Percentiles rank a stretch among this genome's conserved stretches.
Conservation (phyloP, 2,113 vertebrate genomes). For the Epinephelus lanceolatus region DNA sequence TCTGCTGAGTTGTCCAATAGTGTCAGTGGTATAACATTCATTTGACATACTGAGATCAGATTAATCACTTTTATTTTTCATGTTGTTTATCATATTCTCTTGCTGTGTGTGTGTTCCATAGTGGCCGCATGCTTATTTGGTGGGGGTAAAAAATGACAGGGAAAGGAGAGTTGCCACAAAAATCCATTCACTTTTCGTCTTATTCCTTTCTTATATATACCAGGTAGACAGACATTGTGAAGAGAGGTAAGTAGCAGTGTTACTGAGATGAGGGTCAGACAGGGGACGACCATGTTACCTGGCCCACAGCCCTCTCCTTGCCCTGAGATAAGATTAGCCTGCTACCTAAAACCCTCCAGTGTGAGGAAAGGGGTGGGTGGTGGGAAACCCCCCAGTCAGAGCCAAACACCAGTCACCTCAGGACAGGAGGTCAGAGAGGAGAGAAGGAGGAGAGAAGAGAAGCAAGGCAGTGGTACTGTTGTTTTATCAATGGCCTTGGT, state of each 20-base stretch:
- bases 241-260: conserved; percentile 12
- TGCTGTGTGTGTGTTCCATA: background rate
- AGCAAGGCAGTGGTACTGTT: conserved; percentile 4
- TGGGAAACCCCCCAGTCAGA: conserved; percentile 76
- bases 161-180: background rate
- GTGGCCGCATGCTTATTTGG: background rate
- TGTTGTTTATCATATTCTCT: background rate
- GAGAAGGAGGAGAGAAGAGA: conserved; percentile 22
- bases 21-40: background rate
- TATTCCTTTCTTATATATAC: background rate
- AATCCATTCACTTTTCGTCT: background rate
- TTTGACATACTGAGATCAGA: background rate
- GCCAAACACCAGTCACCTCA: conserved; percentile 73
- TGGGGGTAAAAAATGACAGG: background rate
- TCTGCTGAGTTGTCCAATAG: background rate
- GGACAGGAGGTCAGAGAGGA: conserved; percentile 32
- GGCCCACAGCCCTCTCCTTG: conserved; percentile 60
- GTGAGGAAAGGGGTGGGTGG: conserved; percentile 55
- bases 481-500: conserved; percentile 62
- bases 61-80: background rate
- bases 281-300: conserved; percentile 45
- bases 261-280: conserved; percentile 44
- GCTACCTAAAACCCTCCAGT: conserved; percentile 71
- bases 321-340: conserved; percentile 68
- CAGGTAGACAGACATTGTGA: background rate